Conservation (phyloP, 2,888 invertebrate genomes). For the Lumbricus terrestris region DNA sequence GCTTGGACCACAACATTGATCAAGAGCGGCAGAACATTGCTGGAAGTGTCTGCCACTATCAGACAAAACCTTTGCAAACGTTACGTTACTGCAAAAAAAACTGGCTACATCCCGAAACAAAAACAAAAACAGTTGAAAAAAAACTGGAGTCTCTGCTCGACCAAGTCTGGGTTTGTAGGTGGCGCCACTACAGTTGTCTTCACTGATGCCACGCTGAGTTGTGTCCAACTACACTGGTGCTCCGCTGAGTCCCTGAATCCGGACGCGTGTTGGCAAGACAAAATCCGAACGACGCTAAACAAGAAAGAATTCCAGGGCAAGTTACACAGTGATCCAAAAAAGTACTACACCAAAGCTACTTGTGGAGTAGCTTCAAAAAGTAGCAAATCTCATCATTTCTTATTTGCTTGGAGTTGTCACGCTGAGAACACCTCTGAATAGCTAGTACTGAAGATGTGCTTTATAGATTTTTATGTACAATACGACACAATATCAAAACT, state of each 20-base stretch:
- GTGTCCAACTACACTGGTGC: background rate
- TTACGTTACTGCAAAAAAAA: background rate
- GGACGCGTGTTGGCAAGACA: background rate
- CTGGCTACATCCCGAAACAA: background rate
- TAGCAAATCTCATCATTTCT: background rate
- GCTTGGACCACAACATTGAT: background rate
- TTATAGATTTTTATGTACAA: too few species aligned
- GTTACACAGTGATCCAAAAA: background rate
- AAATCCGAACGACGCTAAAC: constrained; percentile 14
- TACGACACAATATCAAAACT: too few species aligned
- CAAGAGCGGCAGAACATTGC: background rate
- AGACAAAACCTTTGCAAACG: background rate
- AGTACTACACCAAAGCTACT: background rate
- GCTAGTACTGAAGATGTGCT: too few species aligned
- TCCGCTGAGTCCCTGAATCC: background rate
- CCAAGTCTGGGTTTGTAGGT: background rate
- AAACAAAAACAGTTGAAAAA: background rate
- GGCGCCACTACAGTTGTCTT: background rate
- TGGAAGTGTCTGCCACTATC: background rate
- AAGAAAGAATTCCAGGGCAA: background rate
- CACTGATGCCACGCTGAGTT: background rate
- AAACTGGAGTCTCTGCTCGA: background rate
- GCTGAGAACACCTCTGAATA: too few species aligned
- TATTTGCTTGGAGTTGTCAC: too few species aligned
- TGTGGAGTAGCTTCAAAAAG: background rate